Evolutionary conservation across 2,888 invertebrate species (phyloP).

Genomic region (Cantharis lateralis): DNA sequence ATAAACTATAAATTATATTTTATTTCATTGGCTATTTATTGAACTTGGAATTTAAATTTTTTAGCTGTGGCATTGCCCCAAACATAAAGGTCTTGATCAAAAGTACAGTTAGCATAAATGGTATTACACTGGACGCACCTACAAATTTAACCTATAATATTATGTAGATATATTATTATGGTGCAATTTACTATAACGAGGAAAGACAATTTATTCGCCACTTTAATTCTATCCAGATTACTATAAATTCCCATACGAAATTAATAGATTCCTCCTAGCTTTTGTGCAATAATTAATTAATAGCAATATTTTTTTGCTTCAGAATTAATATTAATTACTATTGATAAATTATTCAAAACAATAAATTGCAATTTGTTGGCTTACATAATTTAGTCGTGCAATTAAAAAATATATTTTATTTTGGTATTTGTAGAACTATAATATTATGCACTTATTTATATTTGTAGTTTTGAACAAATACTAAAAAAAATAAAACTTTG

Average conservation of each 20-base stretch:
- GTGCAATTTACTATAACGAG: not conserved
- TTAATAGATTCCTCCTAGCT: not conserved
- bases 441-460: too few species aligned
- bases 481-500: too few species aligned
- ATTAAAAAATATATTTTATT: too few species aligned
- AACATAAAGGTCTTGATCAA: not conserved
- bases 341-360: not conserved
- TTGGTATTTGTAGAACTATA: too few species aligned
- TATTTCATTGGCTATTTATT: not conserved
- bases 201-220: not conserved
- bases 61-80: not conserved
- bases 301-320: not conserved
- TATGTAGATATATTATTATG: not conserved
- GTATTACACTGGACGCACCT: not conserved
- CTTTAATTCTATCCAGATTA: not conserved
- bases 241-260: not conserved
- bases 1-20: not conserved
- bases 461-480: too few species aligned
- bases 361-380: not conserved
- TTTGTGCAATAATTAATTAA: not conserved
- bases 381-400: too few species aligned
- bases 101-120: not conserved
- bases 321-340: not conserved
- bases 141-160: not conserved
- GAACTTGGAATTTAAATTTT: not conserved